Conservation (phyloP, 1,140 invertebrate genomes). For the Camponotus floridanus region DNA sequence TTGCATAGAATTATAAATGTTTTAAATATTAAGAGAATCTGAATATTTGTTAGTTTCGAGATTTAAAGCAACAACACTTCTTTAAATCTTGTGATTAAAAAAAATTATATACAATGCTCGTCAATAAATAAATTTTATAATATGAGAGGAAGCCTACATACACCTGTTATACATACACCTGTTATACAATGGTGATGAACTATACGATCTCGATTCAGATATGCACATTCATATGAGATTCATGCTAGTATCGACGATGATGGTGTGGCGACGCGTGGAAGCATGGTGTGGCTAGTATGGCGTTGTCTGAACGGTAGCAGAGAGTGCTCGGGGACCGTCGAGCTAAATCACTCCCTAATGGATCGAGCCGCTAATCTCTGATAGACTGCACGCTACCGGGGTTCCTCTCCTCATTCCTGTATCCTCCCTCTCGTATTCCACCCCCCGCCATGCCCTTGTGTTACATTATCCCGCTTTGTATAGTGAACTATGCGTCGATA, state of each 20-base stretch:
- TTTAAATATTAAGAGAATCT: neutral
- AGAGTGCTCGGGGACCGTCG: conserved; percentile 75
- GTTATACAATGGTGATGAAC: neutral
- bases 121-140: conserved; percentile 19
- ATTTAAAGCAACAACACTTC: neutral
- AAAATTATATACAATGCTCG: neutral
- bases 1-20: neutral
- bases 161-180: neutral
- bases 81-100: neutral
- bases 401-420: conserved; percentile 53
- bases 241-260: conserved; percentile 18
- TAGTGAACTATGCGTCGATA: conserved; percentile 40
- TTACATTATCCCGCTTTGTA: conserved; percentile 55
- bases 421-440: conserved; percentile 52
- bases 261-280: conserved; percentile 53
- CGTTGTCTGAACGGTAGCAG: conserved; percentile 51
- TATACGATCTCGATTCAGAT: neutral
- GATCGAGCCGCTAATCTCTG: conserved; percentile 81
- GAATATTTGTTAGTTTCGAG: neutral
- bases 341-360: conserved; percentile 81
- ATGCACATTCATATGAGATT: conserved; percentile 14
- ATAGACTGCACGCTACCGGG: conserved; percentile 77
- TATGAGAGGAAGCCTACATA: neutral
- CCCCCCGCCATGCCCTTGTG: conserved; percentile 11
- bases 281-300: conserved; percentile 43